Base-by-base conservation (phyloP, 2,113 vertebrate species). In the Peucedramus taeniatus region DNA sequence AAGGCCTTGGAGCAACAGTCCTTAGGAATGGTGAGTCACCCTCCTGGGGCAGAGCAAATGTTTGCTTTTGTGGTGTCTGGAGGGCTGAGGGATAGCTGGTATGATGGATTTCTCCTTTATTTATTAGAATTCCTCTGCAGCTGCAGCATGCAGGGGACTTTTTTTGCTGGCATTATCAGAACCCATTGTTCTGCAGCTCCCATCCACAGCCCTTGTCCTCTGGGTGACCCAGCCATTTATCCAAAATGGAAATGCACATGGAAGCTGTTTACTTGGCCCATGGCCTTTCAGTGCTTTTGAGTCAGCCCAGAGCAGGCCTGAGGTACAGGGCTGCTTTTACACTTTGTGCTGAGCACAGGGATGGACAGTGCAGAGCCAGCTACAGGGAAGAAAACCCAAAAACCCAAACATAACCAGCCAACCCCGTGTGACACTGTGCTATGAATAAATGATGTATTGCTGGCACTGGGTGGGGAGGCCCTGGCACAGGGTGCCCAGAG, bases 221-320 rank as follows among this genome's bases (percentile, higher is more conserved):
- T 92, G 93, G 76, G 90, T 96, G 96, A 97, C 87, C 94, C 80
- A 20, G 44, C 59, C 59, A 30, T 85, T 81, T 91, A 79, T 71
- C 92, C 91, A 56, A 59, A 76, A 78, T 93, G 68, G 85, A 92
- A 95, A 84, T 20, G 79, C 60, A 89, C 90, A 76, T 81, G 86
- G 87, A 89, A 87, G 76, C 76, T 96, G 90, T 97, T 97, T 95
- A 94, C 90, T 93, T 93, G 87, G 81, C 68, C 83, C 57, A 1
- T 47, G 89, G 80, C 87, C 76, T 90, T 78, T 61, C 39, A 60
- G 83, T 65, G 44, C 78, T 89, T 89, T 44, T 70, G 90, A 95
- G 89, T 77, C 65, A 88, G 94, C 53, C 66, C 83, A 89, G 93
- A 86, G 79, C 7, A 76, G 88, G 90, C 68, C 20, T 4, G 80